A percentile compares a stretch with the other conserved stretches of the same genome.
phyloP scores from a whole-genome alignment of 2,888 invertebrate genomes.

The Barypeithes pellucidus region DNA sequence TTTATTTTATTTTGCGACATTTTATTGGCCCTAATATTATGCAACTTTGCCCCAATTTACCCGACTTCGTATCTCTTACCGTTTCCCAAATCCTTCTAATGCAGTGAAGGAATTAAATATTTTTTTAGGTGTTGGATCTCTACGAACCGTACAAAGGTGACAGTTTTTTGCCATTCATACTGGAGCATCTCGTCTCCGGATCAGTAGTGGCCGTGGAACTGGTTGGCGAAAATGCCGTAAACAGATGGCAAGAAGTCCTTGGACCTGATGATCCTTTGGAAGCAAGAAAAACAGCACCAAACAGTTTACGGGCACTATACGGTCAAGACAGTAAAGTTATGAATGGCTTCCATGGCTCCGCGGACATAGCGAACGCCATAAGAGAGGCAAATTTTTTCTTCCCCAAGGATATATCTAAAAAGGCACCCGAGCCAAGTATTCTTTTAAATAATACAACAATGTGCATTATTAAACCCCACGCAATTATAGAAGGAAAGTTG shows the following conservation, averaged over 20 bases:
- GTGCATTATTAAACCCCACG: slow-evolving; percentile 93
- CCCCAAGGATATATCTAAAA: slow-evolving; percentile 64
- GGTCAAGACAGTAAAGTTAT: slow-evolving; percentile 79
- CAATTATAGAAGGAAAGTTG: slow-evolving; percentile 81
- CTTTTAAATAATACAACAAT: slow-evolving; percentile 81
- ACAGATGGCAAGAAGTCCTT: slow-evolving; percentile 74
- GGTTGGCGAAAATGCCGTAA: slow-evolving; percentile 80
- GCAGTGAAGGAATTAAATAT: background rate
- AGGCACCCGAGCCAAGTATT: slow-evolving; percentile 71
- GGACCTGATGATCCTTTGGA: slow-evolving; percentile 78
- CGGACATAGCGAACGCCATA: slow-evolving; percentile 74
- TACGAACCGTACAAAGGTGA: slow-evolving; percentile 72
- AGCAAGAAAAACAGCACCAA: slow-evolving; percentile 73
- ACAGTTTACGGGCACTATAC: slow-evolving; percentile 77
- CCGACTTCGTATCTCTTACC: too few species aligned
- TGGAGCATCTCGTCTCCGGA: slow-evolving; percentile 80
- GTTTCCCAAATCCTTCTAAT: too few species aligned
- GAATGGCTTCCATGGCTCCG: slow-evolving; percentile 82
- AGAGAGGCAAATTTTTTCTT: slow-evolving; percentile 77
- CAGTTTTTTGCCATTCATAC: slow-evolving; percentile 77
- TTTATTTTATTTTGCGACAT: too few species aligned
- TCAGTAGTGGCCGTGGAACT: slow-evolving; percentile 82
- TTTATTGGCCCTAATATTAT: too few species aligned
- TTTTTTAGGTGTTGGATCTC: slow-evolving; percentile 48
- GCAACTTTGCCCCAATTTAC: too few species aligned